These are phyloP conservation scores for Paragorgia papillata DNA, from an alignment of 92 coral and sea anemone species.

Conservation along the genomic window DNA sequence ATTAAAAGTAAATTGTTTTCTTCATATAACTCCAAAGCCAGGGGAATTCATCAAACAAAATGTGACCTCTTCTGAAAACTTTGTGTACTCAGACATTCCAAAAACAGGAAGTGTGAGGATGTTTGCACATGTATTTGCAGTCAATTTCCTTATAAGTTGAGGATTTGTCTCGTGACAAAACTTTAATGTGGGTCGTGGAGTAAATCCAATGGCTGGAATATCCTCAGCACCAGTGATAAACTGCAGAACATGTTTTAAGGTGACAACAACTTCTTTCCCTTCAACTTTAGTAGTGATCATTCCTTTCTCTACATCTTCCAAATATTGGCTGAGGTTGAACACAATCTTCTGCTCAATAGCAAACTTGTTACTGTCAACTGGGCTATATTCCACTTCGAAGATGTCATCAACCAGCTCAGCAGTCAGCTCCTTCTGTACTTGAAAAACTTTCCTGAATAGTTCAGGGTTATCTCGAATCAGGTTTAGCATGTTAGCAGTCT, in stretches of 20 bases:
- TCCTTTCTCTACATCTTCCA: slow-evolving; percentile 51
- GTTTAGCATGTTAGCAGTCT: slow-evolving; percentile 26
- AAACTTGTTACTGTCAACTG: slow-evolving; percentile 40
- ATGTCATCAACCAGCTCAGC: slow-evolving; percentile 38
- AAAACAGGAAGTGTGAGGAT: slow-evolving; percentile 52
- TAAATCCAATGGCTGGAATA: slow-evolving; percentile 58
- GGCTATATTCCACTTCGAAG: not conserved
- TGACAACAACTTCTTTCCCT: slow-evolving; percentile 40
- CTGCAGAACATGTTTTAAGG: slow-evolving; percentile 53
- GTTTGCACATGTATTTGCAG: slow-evolving; percentile 59
- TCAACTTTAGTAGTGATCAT: slow-evolving; percentile 35
- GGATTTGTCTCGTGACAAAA: slow-evolving; percentile 37
- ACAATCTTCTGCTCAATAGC: slow-evolving; percentile 42
- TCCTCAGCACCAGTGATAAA: slow-evolving; percentile 62
- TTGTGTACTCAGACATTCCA: slow-evolving; percentile 40
- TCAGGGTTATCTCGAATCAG: slow-evolving; percentile 30
- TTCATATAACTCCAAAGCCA: slow-evolving; percentile 53
- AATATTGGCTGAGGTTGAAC: slow-evolving; percentile 45
- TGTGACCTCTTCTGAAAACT: slow-evolving; percentile 54
- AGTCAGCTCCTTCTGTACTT: slow-evolving; percentile 24
- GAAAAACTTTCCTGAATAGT: slow-evolving; percentile 27
- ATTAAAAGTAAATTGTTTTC: slow-evolving; percentile 7
- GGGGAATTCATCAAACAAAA: slow-evolving; percentile 60
- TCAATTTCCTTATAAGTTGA: not conserved
- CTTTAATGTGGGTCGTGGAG: slow-evolving; percentile 55